phyloP scores from a whole-genome alignment of 2,113 vertebrate species.

The Pachycephala philippinensis region DNA sequence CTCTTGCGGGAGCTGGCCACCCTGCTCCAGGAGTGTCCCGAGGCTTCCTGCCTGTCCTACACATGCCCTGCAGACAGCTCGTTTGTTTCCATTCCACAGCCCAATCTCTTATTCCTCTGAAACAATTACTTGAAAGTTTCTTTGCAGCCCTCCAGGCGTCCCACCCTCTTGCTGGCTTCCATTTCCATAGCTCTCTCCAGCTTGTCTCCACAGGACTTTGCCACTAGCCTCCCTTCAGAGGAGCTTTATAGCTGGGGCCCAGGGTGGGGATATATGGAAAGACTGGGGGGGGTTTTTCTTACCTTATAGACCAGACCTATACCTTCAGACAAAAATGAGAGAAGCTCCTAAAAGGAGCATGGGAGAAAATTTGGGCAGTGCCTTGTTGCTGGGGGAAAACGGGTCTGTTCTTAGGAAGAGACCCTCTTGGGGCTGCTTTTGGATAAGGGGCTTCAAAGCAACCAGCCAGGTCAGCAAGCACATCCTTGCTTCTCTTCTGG shows the following conservation, averaged over 20 bases:
- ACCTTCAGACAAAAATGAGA: background rate
- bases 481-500: background rate
- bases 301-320: background rate
- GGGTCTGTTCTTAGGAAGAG: background rate
- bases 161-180: background rate
- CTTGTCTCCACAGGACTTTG: background rate
- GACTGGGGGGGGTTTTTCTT: fast-evolving
- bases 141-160: background rate
- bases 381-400: background rate
- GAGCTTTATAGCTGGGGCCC: background rate
- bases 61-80: background rate
- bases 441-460: background rate
- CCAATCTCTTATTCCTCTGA: background rate
- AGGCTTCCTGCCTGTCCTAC: background rate
- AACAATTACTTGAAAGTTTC: background rate
- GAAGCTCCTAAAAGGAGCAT: background rate
- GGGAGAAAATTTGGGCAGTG: background rate
- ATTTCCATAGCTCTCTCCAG: background rate
- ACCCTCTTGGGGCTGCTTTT: background rate
- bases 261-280: background rate
- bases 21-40: background rate
- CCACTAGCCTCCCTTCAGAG: background rate
- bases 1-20: background rate
- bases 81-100: background rate
- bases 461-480: background rate